Evolutionary conservation across 2,888 invertebrate genomes (phyloP).

Genomic region (Macrosoma leucophasiata): DNA sequence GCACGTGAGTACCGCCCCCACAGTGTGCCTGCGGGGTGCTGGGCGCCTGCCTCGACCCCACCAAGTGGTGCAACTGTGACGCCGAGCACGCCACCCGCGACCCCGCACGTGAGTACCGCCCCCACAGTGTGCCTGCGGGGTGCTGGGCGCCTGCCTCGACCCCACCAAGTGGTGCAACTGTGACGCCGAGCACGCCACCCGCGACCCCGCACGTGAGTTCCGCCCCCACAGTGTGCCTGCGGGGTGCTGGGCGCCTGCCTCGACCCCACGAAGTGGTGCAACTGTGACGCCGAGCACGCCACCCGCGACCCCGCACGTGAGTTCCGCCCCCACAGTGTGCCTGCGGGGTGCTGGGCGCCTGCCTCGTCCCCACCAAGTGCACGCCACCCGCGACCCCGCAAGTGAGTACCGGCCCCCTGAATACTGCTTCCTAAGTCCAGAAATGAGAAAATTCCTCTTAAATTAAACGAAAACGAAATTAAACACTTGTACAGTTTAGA

Average conservation of each 20-base stretch:
- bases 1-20: no score
- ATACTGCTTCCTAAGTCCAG: no score
- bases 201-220: no score
- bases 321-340: no score
- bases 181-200: slow-evolving; percentile 85
- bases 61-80: slow-evolving; percentile 98
- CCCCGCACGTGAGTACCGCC: no score
- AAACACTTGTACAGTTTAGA: no score
- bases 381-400: slow-evolving; percentile 98
- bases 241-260: slow-evolving; percentile 90
- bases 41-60: slow-evolving; percentile 87
- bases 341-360: slow-evolving; percentile 92
- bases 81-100: no score
- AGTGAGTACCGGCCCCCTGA: no score
- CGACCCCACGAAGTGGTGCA: slow-evolving; percentile 94
- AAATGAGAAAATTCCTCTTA: no score
- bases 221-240: slow-evolving; percentile 88
- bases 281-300: slow-evolving; percentile 91
- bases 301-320: no score
- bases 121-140: slow-evolving; percentile 91
- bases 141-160: slow-evolving; percentile 88
- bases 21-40: slow-evolving; percentile 91
- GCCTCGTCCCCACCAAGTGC: slow-evolving; percentile 89
- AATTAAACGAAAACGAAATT: no score
- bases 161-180: slow-evolving; percentile 97